These are phyloP conservation scores for Paraescarpia echinospica DNA, from an alignment of 1,140 invertebrate species.

Conservation along the genomic window DNA sequence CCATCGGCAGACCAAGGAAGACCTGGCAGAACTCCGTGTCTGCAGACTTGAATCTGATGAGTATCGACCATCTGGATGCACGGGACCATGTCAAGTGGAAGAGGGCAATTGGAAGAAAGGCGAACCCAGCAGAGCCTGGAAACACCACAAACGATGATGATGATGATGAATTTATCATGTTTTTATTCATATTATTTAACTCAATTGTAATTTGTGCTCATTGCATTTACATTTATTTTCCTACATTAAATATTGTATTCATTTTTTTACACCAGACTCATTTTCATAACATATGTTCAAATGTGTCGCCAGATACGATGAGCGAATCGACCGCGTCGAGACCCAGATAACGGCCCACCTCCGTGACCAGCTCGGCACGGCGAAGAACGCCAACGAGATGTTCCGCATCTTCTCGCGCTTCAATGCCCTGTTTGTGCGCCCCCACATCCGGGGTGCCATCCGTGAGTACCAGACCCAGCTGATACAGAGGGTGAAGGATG, in stretches of 20 bases:
- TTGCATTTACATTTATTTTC: neutral
- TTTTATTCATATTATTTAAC: no score
- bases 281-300: slow-evolving; percentile 6
- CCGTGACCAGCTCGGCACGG: slow-evolving; percentile 93
- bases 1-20: no score
- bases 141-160: no score
- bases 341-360: slow-evolving; percentile 94
- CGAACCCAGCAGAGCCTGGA: no score
- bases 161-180: no score
- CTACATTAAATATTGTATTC: slow-evolving; percentile 2
- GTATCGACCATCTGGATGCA: no score
- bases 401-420: slow-evolving; percentile 97
- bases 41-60: no score
- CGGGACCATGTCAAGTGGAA: no score
- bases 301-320: slow-evolving; percentile 74
- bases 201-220: no score
- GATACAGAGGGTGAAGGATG: slow-evolving; percentile 98
- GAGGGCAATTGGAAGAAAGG: no score
- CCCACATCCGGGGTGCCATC: slow-evolving; percentile 97
- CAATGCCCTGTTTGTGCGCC: slow-evolving; percentile 96
- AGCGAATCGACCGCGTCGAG: slow-evolving; percentile 95
- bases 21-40: no score
- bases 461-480: slow-evolving; percentile 98
- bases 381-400: slow-evolving; percentile 99
- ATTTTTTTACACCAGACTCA: neutral